Conservation (phyloP, 2,888 invertebrate species). For the Subacronicta megacephala region DNA sequence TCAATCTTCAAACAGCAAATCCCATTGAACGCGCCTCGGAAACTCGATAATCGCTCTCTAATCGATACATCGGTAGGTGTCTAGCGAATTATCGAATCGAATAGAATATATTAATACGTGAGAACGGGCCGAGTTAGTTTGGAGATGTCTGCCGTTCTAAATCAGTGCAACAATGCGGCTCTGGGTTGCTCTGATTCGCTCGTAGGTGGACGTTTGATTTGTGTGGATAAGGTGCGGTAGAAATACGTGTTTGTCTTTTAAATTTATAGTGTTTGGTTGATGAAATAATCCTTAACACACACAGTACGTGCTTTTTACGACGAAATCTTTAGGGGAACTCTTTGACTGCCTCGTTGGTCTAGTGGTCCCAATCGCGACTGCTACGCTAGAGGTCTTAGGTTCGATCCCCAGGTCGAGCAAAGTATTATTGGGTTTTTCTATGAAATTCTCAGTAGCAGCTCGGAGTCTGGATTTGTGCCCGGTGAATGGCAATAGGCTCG, state of each 20-base stretch:
- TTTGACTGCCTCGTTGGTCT: too few species aligned
- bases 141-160: conserved; percentile 85
- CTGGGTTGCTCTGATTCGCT: conserved; percentile 83
- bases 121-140: conserved; percentile 70
- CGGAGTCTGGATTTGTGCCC: too few species aligned
- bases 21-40: conserved; percentile 32
- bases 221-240: conserved; percentile 62
- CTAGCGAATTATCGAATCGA: conserved; percentile 83
- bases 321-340: too few species aligned
- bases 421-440: too few species aligned
- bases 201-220: conserved; percentile 70
- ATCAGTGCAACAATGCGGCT: conserved; percentile 84
- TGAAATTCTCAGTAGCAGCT: too few species aligned
- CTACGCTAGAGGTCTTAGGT: too few species aligned
- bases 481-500: too few species aligned
- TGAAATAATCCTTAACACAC: too few species aligned
- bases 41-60: conserved; percentile 62
- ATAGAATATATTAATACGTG: conserved; percentile 89
- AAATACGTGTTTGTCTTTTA: not conserved
- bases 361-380: too few species aligned
- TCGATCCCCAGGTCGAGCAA: too few species aligned
- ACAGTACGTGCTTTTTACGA: too few species aligned
- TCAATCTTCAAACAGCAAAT: conserved; percentile 39
- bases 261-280: too few species aligned
- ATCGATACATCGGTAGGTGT: conserved; percentile 83